These are phyloP conservation scores for Abrostola tripartita DNA, from an alignment of 2,888 invertebrate species.

Conservation along the genomic window DNA sequence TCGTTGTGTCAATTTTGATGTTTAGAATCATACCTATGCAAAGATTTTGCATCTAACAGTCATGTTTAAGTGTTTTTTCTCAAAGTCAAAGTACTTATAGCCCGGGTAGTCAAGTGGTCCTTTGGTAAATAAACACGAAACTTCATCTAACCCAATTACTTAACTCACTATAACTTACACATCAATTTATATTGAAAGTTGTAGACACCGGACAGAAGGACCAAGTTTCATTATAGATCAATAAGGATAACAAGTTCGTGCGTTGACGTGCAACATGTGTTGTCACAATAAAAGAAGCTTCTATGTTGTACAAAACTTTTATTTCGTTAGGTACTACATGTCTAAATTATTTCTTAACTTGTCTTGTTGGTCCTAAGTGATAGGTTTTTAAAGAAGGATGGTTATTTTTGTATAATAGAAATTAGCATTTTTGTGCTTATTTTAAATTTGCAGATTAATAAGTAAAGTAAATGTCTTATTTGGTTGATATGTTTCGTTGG, in stretches of 20 bases:
- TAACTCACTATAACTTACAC: background rate
- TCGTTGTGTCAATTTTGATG: too few species aligned
- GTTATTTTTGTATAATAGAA: background rate
- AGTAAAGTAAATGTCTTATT: too few species aligned
- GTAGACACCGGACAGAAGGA: conserved; percentile 27
- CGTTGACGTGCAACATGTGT: conserved; percentile 34
- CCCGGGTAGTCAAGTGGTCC: too few species aligned
- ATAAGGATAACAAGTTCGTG: conserved; percentile 45
- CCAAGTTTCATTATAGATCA: conserved; percentile 34
- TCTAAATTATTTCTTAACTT: conserved; percentile 35
- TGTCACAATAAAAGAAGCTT: conserved; percentile 41
- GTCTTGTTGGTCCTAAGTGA: conserved; percentile 14
- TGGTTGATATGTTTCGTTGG: too few species aligned
- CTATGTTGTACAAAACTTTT: conserved; percentile 14
- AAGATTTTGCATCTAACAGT: background rate
- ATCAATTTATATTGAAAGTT: conserved; percentile 1
- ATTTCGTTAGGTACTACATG: conserved; percentile 21
- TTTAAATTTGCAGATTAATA: too few species aligned
- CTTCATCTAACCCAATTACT: background rate
- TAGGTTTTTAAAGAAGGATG: conserved; percentile 7
- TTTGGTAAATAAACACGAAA: too few species aligned
- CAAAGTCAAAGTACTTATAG: too few species aligned
- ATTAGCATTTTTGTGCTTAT: background rate
- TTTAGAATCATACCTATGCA: too few species aligned
- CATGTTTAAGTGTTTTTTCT: too few species aligned